Conservation (phyloP, 1,140 invertebrate species). For the Colletes gigas region DNA sequence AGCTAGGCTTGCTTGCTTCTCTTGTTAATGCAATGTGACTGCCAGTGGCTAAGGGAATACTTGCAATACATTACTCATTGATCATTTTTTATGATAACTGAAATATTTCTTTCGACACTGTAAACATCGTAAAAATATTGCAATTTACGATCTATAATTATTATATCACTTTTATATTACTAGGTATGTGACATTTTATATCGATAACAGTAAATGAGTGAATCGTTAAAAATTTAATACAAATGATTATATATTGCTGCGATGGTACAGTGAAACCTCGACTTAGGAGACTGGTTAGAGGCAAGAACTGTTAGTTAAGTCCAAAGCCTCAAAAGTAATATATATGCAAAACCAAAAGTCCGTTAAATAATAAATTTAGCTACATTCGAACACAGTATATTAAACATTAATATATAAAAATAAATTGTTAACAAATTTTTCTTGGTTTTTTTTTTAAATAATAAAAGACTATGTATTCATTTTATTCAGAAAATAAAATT, state of each 20-base stretch:
- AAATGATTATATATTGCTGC: not conserved
- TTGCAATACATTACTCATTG: conserved; percentile 69
- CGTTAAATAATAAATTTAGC: no score
- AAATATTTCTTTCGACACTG: not conserved
- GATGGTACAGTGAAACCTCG: no score
- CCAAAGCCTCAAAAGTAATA: no score
- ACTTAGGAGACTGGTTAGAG: no score
- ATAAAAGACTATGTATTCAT: not conserved
- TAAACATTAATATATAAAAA: no score
- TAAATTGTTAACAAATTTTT: no score
- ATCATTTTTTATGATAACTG: conserved; percentile 49
- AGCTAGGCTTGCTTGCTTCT: conserved; percentile 73
- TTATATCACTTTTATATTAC: not conserved
- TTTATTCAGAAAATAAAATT: not conserved
- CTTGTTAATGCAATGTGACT: conserved; percentile 73
- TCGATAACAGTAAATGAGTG: not conserved
- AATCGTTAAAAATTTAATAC: not conserved
- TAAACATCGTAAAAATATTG: not conserved
- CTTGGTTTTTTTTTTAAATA: no score
- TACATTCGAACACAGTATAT: no score
- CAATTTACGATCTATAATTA: not conserved
- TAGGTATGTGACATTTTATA: not conserved
- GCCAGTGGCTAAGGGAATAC: conserved; percentile 68
- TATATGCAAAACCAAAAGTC: no score
- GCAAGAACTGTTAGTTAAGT: no score